Conservation (phyloP, 1,140 invertebrate genomes). For the Campoletis sonorensis region DNA sequence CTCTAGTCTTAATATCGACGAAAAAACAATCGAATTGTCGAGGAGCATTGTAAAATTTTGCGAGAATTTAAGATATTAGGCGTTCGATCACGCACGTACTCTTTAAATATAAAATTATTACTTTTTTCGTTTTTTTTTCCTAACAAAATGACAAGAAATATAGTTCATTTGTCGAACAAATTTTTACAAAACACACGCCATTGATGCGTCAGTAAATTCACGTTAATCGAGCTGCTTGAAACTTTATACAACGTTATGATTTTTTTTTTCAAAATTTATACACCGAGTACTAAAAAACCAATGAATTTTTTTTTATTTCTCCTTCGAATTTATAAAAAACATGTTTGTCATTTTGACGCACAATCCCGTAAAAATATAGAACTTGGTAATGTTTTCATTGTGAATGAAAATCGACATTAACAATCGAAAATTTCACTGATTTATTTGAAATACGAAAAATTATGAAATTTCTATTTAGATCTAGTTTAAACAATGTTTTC, state of each 20-base stretch:
- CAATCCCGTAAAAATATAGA: neutral
- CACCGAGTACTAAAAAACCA: neutral
- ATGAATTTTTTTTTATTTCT: neutral
- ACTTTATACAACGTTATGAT: neutral
- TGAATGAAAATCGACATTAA: neutral
- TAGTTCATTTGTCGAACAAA: neutral
- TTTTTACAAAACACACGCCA: neutral
- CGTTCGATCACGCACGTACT: neutral
- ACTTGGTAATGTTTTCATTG: neutral
- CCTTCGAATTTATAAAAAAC: neutral
- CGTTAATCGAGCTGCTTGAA: neutral
- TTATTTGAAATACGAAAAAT: neutral
- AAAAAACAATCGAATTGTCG: conserved; percentile 1
- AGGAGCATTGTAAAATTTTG: neutral
- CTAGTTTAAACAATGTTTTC: neutral
- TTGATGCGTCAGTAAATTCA: neutral
- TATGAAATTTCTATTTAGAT: conserved; percentile 17
- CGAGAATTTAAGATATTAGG: conserved; percentile 12
- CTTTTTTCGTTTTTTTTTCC: neutral
- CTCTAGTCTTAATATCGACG: conserved; percentile 56
- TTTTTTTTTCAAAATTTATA: neutral
- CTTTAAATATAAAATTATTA: neutral
- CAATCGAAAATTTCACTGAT: neutral
- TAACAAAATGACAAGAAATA: neutral
- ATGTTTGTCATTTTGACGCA: neutral